These are phyloP conservation scores for Leptinotarsa defecta DNA, from an alignment of 1,140 invertebrate genomes.

Conservation along the genomic window DNA sequence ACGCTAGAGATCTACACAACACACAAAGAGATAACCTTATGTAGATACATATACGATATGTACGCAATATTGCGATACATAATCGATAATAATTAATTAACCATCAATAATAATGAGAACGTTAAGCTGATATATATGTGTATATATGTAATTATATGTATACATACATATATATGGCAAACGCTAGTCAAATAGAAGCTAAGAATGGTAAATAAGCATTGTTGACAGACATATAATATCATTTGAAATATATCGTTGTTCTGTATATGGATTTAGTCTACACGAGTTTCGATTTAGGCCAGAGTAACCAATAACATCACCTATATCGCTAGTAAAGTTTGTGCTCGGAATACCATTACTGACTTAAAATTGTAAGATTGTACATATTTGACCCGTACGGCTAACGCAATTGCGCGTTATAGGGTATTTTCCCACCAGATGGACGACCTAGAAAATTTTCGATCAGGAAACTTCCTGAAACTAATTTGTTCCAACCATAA, in stretches of 20 bases:
- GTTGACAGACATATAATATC: constrained; percentile 55
- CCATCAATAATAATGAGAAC: constrained; percentile 45
- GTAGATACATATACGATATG: constrained; percentile 48
- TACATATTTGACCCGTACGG: constrained; percentile 40
- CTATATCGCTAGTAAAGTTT: constrained; percentile 47
- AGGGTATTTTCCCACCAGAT: not conserved
- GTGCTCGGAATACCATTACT: constrained; percentile 46
- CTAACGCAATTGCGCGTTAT: not conserved
- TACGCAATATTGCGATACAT: constrained; percentile 38
- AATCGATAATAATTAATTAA: constrained; percentile 43
- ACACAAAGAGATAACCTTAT: constrained; percentile 57
- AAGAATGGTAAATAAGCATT: constrained; percentile 55
- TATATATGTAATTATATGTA: constrained; percentile 29
- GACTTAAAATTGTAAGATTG: constrained; percentile 34
- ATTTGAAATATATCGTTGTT: constrained; percentile 57
- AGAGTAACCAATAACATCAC: constrained; percentile 52
- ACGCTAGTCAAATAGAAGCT: constrained; percentile 55
- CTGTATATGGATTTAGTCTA: constrained; percentile 57
- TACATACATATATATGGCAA: constrained; percentile 45
- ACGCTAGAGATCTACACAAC: constrained; percentile 57
- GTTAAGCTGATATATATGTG: constrained; percentile 41
- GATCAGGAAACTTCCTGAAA: constrained; percentile 3
- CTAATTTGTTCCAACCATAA: not conserved
- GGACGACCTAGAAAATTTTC: constrained; percentile 2
- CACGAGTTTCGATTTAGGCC: constrained; percentile 58